A percentile compares a stretch with the other conserved stretches of the same genome.
Conservation (phyloP, 1,140 invertebrate genomes). For the Drosophila eugracilis region DNA sequence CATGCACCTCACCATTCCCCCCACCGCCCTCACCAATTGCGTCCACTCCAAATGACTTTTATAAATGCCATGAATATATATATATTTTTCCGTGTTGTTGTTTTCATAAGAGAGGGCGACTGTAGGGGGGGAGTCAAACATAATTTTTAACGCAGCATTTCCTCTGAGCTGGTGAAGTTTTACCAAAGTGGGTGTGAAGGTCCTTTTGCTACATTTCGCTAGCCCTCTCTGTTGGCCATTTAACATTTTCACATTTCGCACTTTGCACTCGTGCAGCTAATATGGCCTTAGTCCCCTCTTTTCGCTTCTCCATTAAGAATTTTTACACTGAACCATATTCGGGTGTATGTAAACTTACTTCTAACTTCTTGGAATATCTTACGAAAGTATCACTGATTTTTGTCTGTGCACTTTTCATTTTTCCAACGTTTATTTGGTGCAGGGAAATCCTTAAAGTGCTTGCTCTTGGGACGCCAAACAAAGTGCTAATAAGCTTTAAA, state of each 20-base stretch:
- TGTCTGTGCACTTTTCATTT: constrained; percentile 4
- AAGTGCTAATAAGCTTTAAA: constrained; percentile 75
- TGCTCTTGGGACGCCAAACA: constrained; percentile 1
- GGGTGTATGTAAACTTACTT: too few species aligned
- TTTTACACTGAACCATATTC: too few species aligned
- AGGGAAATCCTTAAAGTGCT: constrained; percentile 23
- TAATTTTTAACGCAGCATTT: constrained; percentile 81
- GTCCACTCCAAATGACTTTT: constrained; percentile 75
- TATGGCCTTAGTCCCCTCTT: constrained; percentile 44
- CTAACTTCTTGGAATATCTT: background rate
- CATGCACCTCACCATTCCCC: constrained; percentile 24
- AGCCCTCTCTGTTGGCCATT: constrained; percentile 60
- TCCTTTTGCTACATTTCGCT: constrained; percentile 32
- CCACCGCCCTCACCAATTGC: background rate
- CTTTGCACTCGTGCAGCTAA: constrained; percentile 69
- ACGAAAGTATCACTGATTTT: background rate
- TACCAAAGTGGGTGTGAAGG: background rate
- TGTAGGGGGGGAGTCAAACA: constrained; percentile 31
- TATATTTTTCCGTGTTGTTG: constrained; percentile 43
- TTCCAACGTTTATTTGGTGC: background rate
- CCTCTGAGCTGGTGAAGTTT: constrained; percentile 17
- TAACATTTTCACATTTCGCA: constrained; percentile 70
- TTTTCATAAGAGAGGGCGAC: background rate
- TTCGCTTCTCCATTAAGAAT: background rate
- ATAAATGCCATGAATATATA: constrained; percentile 79